These are phyloP conservation scores for Seira ritae DNA, from an alignment of 2,888 invertebrate species.

Conservation along the genomic window DNA sequence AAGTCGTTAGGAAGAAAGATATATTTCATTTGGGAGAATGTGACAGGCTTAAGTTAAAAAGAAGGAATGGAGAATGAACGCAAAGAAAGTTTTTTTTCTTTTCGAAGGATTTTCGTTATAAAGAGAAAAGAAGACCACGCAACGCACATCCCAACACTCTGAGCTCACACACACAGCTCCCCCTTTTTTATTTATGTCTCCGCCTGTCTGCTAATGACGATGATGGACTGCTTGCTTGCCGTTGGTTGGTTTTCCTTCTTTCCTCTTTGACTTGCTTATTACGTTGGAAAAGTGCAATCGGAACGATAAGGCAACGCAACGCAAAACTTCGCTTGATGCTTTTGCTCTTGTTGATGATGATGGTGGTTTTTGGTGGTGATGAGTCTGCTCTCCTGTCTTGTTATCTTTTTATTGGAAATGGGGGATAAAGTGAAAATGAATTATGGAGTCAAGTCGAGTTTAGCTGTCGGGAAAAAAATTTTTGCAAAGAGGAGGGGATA, in stretches of 20 bases:
- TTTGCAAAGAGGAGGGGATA: too few relatives aligned
- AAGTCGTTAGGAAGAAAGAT: slow-evolving; percentile 37
- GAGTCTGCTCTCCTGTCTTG: too few relatives aligned
- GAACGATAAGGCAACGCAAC: background rate
- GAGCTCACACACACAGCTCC: slow-evolving; percentile 47
- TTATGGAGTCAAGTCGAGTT: too few relatives aligned
- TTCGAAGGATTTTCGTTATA: background rate
- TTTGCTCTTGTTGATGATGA: background rate
- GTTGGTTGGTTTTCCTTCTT: slow-evolving; percentile 43
- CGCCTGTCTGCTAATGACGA: slow-evolving; percentile 64
- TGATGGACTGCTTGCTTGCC: slow-evolving; percentile 54
- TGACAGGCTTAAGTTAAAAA: slow-evolving; percentile 39
- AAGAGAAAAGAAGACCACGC: background rate
- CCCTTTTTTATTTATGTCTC: slow-evolving; percentile 64
- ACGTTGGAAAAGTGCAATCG: background rate
- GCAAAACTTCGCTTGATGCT: too few relatives aligned
- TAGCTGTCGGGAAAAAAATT: too few relatives aligned
- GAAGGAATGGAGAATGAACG: background rate
- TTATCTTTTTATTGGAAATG: too few relatives aligned
- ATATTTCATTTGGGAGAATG: slow-evolving; percentile 65
- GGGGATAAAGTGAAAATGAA: too few relatives aligned
- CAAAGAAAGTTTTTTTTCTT: slow-evolving; percentile 52
- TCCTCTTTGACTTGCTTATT: background rate
- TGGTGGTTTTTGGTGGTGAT: too few relatives aligned
- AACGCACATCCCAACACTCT: slow-evolving; percentile 27